These are phyloP conservation scores for Hydra vulgaris DNA, from an alignment of 30 jellyfish, hydroid and myxozoan species.

Conservation along the genomic window DNA sequence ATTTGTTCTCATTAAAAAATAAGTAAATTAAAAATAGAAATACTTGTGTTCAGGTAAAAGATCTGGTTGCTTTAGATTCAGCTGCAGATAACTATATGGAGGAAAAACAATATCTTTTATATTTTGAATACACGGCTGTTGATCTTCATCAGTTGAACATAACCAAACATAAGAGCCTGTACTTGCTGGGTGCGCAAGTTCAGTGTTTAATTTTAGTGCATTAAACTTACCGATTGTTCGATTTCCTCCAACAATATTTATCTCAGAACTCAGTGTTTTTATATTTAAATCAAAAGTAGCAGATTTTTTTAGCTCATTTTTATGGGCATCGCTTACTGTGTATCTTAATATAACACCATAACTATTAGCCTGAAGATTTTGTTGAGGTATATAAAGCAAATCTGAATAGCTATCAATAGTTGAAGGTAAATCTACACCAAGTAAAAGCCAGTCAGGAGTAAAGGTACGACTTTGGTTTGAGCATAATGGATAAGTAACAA, in stretches of 20 bases:
- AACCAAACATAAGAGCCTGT: not conserved
- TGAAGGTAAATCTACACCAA: not conserved
- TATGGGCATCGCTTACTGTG: not conserved
- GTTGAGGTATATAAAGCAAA: not conserved
- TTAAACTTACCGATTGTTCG: not conserved
- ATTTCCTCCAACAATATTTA: not conserved
- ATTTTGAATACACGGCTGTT: not conserved
- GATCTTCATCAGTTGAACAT: not conserved
- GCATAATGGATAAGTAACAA: not conserved
- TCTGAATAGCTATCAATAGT: not conserved
- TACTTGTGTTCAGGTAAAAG: not conserved
- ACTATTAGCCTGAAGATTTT: not conserved
- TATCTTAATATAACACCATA: not conserved
- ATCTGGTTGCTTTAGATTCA: not conserved
- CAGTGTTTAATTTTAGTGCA: not conserved
- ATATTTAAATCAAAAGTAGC: not conserved
- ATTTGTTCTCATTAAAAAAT: too few relatives aligned
- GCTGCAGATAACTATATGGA: not conserved
- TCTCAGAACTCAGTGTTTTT: not conserved
- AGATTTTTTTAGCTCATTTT: not conserved
- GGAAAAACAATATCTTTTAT: not conserved
- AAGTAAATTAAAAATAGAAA: too few relatives aligned
- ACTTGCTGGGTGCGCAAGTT: not conserved
- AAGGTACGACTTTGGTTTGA: not conserved
- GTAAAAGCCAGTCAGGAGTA: conserved; percentile 3